Conservation (phyloP, 1,140 invertebrate genomes). For the Eufriesea mexicana region DNA sequence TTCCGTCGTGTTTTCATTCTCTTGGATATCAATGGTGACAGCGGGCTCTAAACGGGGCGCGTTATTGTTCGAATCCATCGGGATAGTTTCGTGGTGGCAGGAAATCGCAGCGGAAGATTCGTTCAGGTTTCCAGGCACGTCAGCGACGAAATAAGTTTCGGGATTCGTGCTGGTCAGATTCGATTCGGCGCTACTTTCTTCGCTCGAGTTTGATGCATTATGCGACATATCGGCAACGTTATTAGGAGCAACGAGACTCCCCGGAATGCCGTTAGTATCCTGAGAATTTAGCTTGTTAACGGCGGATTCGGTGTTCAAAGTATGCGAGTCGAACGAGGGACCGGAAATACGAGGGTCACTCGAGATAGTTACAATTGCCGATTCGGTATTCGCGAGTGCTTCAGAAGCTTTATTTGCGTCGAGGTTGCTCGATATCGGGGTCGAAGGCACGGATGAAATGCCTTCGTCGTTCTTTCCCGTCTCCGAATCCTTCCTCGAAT, state of each 20-base stretch:
- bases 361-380: slow-evolving; percentile 37
- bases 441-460: not conserved
- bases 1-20: not conserved
- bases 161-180: not conserved
- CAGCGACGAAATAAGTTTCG: not conserved
- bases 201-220: slow-evolving; percentile 1
- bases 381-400: not conserved
- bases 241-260: not conserved
- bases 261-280: slow-evolving; percentile 10
- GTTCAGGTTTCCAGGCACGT: not conserved
- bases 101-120: not conserved
- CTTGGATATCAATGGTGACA: no score
- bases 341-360: slow-evolving; percentile 27
- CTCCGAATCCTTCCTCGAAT: not conserved
- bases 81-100: not conserved
- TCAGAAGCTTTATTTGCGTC: slow-evolving; percentile 3
- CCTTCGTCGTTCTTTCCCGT: not conserved
- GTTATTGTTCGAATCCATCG: slow-evolving; percentile 4
- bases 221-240: slow-evolving; percentile 20
- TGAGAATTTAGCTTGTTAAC: slow-evolving; percentile 43
- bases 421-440: slow-evolving; percentile 1
- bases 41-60: not conserved
- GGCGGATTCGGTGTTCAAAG: slow-evolving; percentile 21
- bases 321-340: slow-evolving; percentile 1
- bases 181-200: not conserved